Evolutionary conservation across 1,140 invertebrate genomes (phyloP), one percentile per base, ranked within the genome.

Genomic region (Diachasma alloeum): DNA sequence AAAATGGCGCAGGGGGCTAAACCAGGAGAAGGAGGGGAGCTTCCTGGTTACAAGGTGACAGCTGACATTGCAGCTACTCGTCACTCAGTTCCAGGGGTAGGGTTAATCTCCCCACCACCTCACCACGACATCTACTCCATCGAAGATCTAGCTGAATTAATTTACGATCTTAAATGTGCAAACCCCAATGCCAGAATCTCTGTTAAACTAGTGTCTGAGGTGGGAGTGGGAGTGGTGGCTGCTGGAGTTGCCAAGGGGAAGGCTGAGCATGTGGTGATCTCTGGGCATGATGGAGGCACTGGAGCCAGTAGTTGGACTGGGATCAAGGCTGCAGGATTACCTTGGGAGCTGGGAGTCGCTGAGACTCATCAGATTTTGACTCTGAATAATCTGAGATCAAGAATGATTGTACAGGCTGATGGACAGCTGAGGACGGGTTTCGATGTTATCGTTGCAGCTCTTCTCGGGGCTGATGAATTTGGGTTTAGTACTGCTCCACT

Each of bases 81-180:
- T 68, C 97, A 99, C 88, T 99, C 97, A 0, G 97, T 99, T 2
- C 92, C 98, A 6, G 97, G 97, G 8, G 98, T 99, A n/a, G 98
- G 98, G 69, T 90, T 99, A 0, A 99, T 99, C 85, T 99, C 97
- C 0, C 98, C 98, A 39, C 98, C 98, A 6, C 98, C 98, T 6
- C 98, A 99, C 91, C 98, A 99, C 88, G 98, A 99, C 86, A 99
- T 99, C 88, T 99, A 99, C 90, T 99, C 97, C 42, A 99, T 99
- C 84, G 98, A 99, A 90, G 98, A 99, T 91, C 91, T 99, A 81
- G 97, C 98, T 0, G 97, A 99, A 91, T 91, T 99, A 44, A 99
- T 99, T 85, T 99, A 99, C 85, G 98, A 99, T 90, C 91, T 99
- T 59, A 99, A 99, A 89, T 97, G 96, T 87, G 96, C 98, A 56